phyloP scores from a whole-genome alignment of 2,888 invertebrate species.

The Drosophila vallismaia region DNA sequence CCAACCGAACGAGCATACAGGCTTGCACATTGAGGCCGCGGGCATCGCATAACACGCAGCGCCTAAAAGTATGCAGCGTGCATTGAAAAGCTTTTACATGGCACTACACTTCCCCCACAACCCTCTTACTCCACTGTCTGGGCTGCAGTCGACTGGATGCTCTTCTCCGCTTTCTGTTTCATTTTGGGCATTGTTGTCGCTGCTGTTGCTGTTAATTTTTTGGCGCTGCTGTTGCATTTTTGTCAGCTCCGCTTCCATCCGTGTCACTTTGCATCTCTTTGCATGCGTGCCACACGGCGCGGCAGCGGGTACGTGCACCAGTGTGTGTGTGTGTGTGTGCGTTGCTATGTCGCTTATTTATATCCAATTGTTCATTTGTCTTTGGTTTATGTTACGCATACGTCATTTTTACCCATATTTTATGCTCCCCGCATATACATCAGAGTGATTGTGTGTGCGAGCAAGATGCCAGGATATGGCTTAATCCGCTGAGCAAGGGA shows the following conservation, averaged over 20 bases:
- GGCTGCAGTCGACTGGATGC: too few relatives aligned
- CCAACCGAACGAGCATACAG: neutral
- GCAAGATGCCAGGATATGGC: neutral
- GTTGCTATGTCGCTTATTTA: slow-evolving; percentile 70
- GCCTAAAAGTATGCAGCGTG: slow-evolving; percentile 78
- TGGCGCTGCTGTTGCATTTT: slow-evolving; percentile 70
- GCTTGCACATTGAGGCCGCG: slow-evolving; percentile 11
- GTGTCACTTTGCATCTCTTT: slow-evolving; percentile 56
- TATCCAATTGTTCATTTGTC: slow-evolving; percentile 79
- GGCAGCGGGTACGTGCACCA: slow-evolving; percentile 9
- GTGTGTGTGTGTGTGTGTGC: slow-evolving; percentile 26
- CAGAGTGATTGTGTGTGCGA: slow-evolving; percentile 17
- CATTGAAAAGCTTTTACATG: slow-evolving; percentile 78
- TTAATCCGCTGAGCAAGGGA: neutral
- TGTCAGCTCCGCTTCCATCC: slow-evolving; percentile 58
- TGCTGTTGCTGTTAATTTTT: slow-evolving; percentile 71
- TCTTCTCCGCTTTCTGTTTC: slow-evolving; percentile 23
- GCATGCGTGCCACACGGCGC: slow-evolving; percentile 45
- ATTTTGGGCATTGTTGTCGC: slow-evolving; percentile 42
- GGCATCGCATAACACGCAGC: slow-evolving; percentile 48
- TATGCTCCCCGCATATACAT: slow-evolving; percentile 55
- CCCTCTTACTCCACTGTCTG: too few relatives aligned
- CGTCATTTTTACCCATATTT: slow-evolving; percentile 78
- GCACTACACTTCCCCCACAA: slow-evolving; percentile 51
- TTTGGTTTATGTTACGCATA: slow-evolving; percentile 80